phyloP scores from a whole-genome alignment of 2,797 vertebrate genomes.

The Gymnoscopelus microlampas region DNA sequence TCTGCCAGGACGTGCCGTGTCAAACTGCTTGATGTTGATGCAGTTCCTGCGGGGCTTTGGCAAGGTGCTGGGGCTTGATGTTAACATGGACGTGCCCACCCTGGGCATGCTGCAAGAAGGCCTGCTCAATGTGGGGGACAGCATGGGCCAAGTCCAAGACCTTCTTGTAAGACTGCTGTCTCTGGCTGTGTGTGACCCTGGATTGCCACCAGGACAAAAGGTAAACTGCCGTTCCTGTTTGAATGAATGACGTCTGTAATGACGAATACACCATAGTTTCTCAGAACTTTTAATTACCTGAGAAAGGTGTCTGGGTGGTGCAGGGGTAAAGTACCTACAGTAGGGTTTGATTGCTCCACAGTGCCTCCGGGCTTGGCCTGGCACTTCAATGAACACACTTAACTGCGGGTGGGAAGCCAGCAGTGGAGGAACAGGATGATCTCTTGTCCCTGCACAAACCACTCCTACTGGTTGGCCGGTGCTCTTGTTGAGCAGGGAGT shows the following conservation, averaged over 20 bases:
- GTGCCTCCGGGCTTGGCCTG: too few species aligned
- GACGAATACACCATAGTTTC: too few species aligned
- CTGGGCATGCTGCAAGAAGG: constrained; percentile 95
- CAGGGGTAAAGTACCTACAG: too few species aligned
- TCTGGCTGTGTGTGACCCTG: constrained; percentile 94
- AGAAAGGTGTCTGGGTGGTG: too few species aligned
- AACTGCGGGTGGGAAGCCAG: too few species aligned
- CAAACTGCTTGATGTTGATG: constrained; percentile 96
- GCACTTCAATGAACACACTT: too few species aligned
- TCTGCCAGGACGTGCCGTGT: constrained; percentile 91
- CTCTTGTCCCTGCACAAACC: too few species aligned
- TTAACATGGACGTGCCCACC: constrained; percentile 89
- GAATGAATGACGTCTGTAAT: neutral
- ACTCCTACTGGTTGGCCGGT: too few species aligned
- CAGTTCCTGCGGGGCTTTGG: constrained; percentile 97
- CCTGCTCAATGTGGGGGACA: constrained; percentile 94
- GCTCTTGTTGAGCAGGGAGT: too few species aligned
- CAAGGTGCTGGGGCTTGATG: constrained; percentile 94
- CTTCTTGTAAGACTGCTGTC: constrained; percentile 95
- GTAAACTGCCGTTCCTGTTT: constrained; percentile 66
- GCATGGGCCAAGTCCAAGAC: constrained; percentile 97
- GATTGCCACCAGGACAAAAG: constrained; percentile 94
- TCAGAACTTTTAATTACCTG: too few species aligned
- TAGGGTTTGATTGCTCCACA: too few species aligned
- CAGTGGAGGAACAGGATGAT: too few species aligned